A percentile compares a stretch with the other conserved stretches of the same genome.
Conservation (phyloP, 2,113 vertebrate species). For the Forbesichthys papilliferus region DNA sequence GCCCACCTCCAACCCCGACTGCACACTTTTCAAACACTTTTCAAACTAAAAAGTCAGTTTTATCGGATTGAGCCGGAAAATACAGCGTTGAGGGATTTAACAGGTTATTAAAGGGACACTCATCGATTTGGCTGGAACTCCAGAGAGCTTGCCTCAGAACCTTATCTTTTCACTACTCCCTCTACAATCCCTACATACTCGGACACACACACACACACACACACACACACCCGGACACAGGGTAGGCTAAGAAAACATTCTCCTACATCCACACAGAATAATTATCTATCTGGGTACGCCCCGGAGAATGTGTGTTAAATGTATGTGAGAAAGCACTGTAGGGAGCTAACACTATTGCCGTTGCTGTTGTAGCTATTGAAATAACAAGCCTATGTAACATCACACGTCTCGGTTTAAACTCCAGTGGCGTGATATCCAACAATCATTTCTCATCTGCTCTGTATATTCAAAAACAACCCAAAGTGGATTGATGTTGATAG, state of each 20-base stretch:
- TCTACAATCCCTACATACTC: no score
- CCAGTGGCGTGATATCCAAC: neutral
- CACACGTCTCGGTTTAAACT: neutral
- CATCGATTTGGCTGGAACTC: no score
- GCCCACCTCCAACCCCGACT: no score
- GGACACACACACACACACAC: no score
- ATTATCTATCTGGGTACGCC: neutral
- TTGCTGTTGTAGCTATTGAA: neutral
- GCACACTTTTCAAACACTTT: no score
- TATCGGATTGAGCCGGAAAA: no score
- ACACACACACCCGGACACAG: conserved; percentile 19
- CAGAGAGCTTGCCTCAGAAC: no score
- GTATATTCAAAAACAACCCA: no score
- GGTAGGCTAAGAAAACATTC: conserved; percentile 15
- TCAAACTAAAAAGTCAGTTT: no score
- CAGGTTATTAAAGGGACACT: no score
- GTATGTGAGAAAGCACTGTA: neutral
- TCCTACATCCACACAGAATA: conserved; percentile 16
- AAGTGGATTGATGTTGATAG: neutral
- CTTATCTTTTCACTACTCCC: no score
- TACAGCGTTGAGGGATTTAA: no score
- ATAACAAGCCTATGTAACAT: neutral
- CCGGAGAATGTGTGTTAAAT: conserved; percentile 1
- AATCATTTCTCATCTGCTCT: neutral
- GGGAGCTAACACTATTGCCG: neutral